Base-by-base conservation (phyloP, 1,140 invertebrate genomes). In the Wasmannia auropunctata region DNA sequence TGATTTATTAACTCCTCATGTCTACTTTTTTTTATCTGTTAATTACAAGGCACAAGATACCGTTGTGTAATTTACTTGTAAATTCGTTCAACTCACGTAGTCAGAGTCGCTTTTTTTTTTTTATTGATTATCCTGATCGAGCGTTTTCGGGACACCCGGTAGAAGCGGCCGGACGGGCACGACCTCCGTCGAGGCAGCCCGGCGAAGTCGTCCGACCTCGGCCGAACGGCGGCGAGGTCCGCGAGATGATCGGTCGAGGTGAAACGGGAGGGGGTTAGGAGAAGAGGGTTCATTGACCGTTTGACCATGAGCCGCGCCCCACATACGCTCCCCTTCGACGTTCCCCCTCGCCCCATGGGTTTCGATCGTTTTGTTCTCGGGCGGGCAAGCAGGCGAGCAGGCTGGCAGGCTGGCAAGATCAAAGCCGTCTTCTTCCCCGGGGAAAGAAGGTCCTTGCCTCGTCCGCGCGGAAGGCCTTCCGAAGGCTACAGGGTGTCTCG, bases 301-400 rank as follows among this genome's bases (percentile, higher is more conserved):
- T 93, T 94, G 93, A 94, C 93, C 93, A 93, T 93, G 93, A 94
- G 93, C 93, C 93, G 93, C 93, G 92, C 93, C 93, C 93, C 92
- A 92, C 91, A 93, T 93, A 88, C 37, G 62, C 58, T 76, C 79
- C 72, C 76, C 85, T 84, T 49, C 67, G 25, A 43, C 60, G 11
- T 76, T 74, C 62, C 56, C 54, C 79, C 60, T 84, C 77, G 80
- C 72, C 37, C 67, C 60, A 79, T 69, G 40, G 85, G 63, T 89
- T 90, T 90, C 79, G 87, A 86, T 90, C 86, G 88, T 90, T 90
- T 89, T 90, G 79, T 58, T 90, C 88, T 87, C 51, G 80, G 70
- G 74, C 65, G 80, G 22, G 37, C 22, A 2, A 37, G 37, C 37
- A 25, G 14, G 63, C 60, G 11, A 8, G 60, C 60, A 11, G 31